phyloP scores from a whole-genome alignment of 1,140 invertebrate species.

The Ruditapes philippinarum region DNA sequence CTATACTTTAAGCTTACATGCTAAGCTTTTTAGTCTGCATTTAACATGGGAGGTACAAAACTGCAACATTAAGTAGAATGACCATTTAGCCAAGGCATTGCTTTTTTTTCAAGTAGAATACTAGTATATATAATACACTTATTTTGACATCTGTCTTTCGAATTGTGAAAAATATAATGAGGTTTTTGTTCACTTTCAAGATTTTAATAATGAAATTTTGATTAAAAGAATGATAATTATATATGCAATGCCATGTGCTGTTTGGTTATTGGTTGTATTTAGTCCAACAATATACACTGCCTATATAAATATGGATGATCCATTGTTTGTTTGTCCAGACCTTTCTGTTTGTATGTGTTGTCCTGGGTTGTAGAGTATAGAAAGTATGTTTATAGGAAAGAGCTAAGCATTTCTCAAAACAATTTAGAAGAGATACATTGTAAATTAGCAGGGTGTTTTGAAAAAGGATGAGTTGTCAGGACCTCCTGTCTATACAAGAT shows the following conservation, averaged over 20 bases:
- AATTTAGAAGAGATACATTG: too few relatives aligned
- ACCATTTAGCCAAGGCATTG: neutral
- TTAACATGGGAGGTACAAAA: constrained; percentile 3
- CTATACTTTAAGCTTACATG: constrained; percentile 39
- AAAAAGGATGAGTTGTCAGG: too few relatives aligned
- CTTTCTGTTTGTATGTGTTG: neutral
- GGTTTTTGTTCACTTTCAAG: neutral
- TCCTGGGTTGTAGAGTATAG: neutral
- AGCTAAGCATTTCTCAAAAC: too few relatives aligned
- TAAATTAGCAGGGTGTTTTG: too few relatives aligned
- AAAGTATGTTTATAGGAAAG: too few relatives aligned
- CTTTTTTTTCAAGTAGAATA: too few relatives aligned
- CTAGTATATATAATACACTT: too few relatives aligned
- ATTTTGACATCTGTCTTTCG: too few relatives aligned
- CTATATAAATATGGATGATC: constrained; percentile 22
- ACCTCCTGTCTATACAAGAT: too few relatives aligned
- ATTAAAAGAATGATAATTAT: too few relatives aligned
- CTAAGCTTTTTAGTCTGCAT: constrained; percentile 9
- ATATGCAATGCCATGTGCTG: constrained; percentile 7
- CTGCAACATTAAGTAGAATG: constrained; percentile 8
- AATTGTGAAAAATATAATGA: too few relatives aligned
- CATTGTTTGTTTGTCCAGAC: constrained; percentile 5
- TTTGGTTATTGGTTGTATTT: neutral
- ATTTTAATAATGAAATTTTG: neutral
- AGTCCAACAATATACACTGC: neutral